Base-by-base conservation (phyloP, 1,140 invertebrate species). In the Atta cephalotes region DNA sequence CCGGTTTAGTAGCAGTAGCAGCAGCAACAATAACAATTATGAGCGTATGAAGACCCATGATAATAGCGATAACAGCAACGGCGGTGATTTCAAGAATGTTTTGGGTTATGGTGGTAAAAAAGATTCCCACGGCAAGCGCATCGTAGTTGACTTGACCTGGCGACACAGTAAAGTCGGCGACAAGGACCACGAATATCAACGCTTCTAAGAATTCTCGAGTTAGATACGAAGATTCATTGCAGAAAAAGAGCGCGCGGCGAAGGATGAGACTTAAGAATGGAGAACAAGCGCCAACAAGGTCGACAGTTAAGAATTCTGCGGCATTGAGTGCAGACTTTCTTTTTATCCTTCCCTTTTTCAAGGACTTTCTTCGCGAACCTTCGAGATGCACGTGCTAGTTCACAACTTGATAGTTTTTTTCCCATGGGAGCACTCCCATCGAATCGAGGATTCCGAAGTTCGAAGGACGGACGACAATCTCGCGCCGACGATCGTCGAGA, bases 181-280 rank as follows among this genome's bases (percentile, higher is more conserved):
- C 88, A 92, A 91, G 91, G 89, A 92, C 85, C 92, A 91, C 78
- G 90, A 91, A 80, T 92, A 93, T 79, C 89, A 93, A 86, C 92
- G 92, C 87, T 93, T 93, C 88, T 93, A 88, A 63, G 51, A 88
- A 58, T 70, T 66, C n/a, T 85, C 71, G 63, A 77, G 28, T 66
- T 39, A 16, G n/a, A 12, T 35, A 49, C 51, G 56, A 74, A 87
- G 39, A 85, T 28, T 65, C 25, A 70, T 35, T 39, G 74, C 49
- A 71, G 62, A 18, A 53, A 81, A 77, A 56, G 86, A 86, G 62
- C 63, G 71, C 58, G 65, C 16, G 45, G 53, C 21, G 58, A 65
- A 68, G 66, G 49, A 53, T 28, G 21, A 70, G 66, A 10, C 21
- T 6, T 51, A 77, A 87, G 72, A 79, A 70, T 62, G 45, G 28